Evolutionary conservation across 2,797 vertebrate genomes (phyloP).

Genomic region (Microchirus variegatus): DNA sequence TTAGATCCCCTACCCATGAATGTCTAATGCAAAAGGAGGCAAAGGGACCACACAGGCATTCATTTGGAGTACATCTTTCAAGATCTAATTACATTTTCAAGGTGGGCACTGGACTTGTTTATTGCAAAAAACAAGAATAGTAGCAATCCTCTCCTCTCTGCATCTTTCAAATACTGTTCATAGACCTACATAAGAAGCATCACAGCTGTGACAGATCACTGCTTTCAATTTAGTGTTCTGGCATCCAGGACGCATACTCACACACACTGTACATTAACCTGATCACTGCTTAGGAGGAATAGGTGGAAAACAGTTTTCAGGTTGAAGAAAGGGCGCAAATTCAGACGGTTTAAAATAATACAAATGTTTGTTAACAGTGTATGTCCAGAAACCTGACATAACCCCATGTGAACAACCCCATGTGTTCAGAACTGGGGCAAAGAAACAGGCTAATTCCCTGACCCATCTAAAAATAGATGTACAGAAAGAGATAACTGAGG

Average conservation of each 20-base stretch:
- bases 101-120: conserved; percentile 29
- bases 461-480: too few relatives aligned
- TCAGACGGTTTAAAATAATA: conserved; percentile 24
- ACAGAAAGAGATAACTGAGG: too few relatives aligned
- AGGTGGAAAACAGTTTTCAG: conserved; percentile 26
- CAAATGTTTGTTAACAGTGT: neutral
- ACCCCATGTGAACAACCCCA: too few relatives aligned
- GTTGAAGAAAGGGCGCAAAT: conserved; percentile 28
- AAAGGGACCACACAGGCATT: conserved; percentile 28
- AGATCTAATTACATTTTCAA: conserved; percentile 44
- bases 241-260: conserved; percentile 24
- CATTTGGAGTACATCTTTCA: conserved; percentile 42
- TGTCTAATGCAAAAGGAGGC: conserved; percentile 18
- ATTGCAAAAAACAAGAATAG: conserved; percentile 24
- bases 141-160: conserved; percentile 12
- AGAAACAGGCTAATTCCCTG: too few relatives aligned
- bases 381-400: too few relatives aligned
- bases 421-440: too few relatives aligned
- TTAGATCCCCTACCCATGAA: neutral
- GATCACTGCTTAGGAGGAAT: conserved; percentile 14
- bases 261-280: conserved; percentile 1
- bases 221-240: conserved; percentile 48
- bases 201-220: conserved; percentile 59
- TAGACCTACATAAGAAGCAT: conserved; percentile 35
- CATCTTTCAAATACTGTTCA: conserved; percentile 46